Conservation (phyloP, 1,140 invertebrate genomes). For the Tetramorium simillimum region DNA sequence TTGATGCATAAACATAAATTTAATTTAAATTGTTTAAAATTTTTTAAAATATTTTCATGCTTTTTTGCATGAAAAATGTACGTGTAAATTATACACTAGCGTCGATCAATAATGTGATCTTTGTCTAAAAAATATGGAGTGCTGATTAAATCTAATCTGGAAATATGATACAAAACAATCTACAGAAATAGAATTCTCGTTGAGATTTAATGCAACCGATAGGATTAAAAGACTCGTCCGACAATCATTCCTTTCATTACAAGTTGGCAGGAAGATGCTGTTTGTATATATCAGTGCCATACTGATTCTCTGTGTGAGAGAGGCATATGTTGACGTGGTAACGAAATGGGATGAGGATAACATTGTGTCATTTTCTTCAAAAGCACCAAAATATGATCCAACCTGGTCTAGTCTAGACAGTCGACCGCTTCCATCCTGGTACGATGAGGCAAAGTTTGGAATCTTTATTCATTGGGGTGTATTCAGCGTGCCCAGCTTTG, state of each 20-base stretch:
- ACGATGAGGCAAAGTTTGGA: conserved; percentile 95
- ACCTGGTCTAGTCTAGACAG: conserved; percentile 94
- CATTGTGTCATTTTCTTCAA: not conserved
- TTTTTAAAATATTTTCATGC: not conserved
- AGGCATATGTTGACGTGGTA: conserved; percentile 20
- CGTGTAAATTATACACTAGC: not conserved
- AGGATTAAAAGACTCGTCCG: not conserved
- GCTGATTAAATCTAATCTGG: conserved; percentile 43
- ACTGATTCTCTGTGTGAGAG: not conserved
- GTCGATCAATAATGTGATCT: not conserved
- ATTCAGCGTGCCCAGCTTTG: conserved; percentile 94
- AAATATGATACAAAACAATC: not conserved
- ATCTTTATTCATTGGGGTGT: conserved; percentile 98
- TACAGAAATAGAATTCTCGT: not conserved
- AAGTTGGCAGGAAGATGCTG: conserved; percentile 1
- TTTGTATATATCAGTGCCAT: not conserved
- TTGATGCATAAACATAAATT: not conserved
- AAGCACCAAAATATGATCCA: conserved; percentile 85
- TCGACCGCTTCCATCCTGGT: conserved; percentile 94
- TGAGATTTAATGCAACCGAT: not conserved
- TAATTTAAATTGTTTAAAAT: not conserved
- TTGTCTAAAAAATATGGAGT: not conserved
- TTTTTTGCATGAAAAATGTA: not conserved
- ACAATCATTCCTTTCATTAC: not conserved
- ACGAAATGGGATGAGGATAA: not conserved